Evolutionary conservation across 1,140 invertebrate genomes (phyloP).

Genomic region (Drosophila saltans): DNA sequence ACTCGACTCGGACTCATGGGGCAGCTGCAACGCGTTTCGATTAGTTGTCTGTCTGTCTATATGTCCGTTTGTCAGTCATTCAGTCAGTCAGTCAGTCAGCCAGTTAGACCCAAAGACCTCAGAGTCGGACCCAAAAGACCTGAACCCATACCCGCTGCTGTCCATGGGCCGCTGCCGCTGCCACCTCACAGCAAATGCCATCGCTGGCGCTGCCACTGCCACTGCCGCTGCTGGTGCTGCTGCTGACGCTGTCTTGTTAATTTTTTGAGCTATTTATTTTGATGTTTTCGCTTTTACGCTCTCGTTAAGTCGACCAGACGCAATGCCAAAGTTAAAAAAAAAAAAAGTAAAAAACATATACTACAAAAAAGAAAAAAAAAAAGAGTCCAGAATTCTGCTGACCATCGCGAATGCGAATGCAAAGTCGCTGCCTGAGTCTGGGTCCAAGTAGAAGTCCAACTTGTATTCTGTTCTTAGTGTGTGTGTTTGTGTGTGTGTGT

Average conservation of each 20-base stretch:
- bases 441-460: background rate
- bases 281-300: slow-evolving; percentile 81
- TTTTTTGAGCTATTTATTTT: slow-evolving; percentile 82
- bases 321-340: slow-evolving; percentile 65
- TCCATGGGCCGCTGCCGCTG: background rate
- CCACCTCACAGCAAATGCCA: slow-evolving; percentile 31
- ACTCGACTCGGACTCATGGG: slow-evolving; percentile 41
- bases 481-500: slow-evolving; percentile 5
- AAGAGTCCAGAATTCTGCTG: slow-evolving; percentile 54
- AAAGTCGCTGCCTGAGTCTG: slow-evolving; percentile 13
- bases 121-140: slow-evolving; percentile 15
- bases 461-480: slow-evolving; percentile 9
- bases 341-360: slow-evolving; percentile 21
- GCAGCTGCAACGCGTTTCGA: slow-evolving; percentile 81
- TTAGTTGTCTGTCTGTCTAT: slow-evolving; percentile 57
- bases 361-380: slow-evolving; percentile 29
- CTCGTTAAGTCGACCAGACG: slow-evolving; percentile 75
- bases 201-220: slow-evolving; percentile 20
- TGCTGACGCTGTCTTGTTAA: slow-evolving; percentile 69
- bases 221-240: slow-evolving; percentile 27
- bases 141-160: slow-evolving; percentile 13
- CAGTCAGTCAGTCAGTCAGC: slow-evolving; percentile 55
- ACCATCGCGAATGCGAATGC: slow-evolving; percentile 52
- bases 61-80: slow-evolving; percentile 52
- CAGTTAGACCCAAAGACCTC: slow-evolving; percentile 42